A percentile compares a stretch with the other conserved stretches of the same genome.
Conservation (phyloP, 2,797 vertebrate genomes). For the Pseudocheirus occidentalis region DNA sequence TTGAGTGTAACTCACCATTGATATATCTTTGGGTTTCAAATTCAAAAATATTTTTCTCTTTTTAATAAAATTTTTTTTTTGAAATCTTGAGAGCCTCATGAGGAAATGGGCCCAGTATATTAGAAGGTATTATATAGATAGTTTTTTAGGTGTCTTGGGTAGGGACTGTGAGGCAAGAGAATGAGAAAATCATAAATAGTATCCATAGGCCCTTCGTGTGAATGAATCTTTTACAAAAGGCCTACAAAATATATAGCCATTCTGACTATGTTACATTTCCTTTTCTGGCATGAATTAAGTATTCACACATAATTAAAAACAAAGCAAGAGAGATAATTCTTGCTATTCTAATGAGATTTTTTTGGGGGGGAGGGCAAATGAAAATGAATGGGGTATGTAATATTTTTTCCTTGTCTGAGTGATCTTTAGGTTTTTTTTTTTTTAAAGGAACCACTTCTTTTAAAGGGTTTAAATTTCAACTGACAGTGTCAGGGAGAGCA, state of each 20-base stretch:
- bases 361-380: background rate
- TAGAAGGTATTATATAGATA: background rate
- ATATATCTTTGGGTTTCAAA: background rate
- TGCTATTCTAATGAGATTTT: slow-evolving; percentile 53
- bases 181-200: background rate
- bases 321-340: slow-evolving; percentile 46
- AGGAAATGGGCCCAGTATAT: background rate
- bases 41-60: background rate
- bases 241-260: background rate
- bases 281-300: slow-evolving; percentile 34
- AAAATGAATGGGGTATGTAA: slow-evolving; percentile 10
- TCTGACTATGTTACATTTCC: background rate
- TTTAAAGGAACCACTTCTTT: slow-evolving; percentile 9
- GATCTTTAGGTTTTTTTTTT: slow-evolving; percentile 13
- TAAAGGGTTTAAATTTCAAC: slow-evolving; percentile 13
- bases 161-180: background rate
- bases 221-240: background rate
- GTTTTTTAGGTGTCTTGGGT: background rate
- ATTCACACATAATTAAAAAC: slow-evolving; percentile 43
- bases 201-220: background rate
- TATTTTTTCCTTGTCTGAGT: slow-evolving; percentile 28
- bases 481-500: background rate
- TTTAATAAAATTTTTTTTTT: background rate
- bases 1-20: background rate
- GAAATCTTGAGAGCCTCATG: background rate